Conservation (phyloP, 2,797 vertebrate species). For the Salarias fasciatus region DNA sequence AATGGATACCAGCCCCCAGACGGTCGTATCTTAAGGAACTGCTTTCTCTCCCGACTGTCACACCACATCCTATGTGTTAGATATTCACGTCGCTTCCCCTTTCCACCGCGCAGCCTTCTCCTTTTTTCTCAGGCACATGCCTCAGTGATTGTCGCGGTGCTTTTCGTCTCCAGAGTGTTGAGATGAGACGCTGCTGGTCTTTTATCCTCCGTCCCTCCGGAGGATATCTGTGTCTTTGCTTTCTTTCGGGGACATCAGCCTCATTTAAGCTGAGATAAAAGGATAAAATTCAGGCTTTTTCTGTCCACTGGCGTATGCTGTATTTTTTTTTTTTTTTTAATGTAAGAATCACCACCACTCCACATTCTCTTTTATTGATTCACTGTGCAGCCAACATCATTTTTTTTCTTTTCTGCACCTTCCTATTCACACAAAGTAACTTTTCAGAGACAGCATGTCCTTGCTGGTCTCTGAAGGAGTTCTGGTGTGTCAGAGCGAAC, state of each 20-base stretch:
- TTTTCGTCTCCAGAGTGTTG: constrained; percentile 45
- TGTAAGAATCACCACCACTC: constrained; percentile 41
- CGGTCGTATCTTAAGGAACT: constrained; percentile 29
- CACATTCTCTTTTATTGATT: constrained; percentile 9
- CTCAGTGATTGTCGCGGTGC: constrained; percentile 30
- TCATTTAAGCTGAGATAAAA: constrained; percentile 64
- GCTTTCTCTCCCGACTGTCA: constrained; percentile 62
- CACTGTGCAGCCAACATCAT: neutral
- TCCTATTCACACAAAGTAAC: constrained; percentile 24
- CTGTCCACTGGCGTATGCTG: constrained; percentile 38
- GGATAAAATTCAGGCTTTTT: constrained; percentile 57
- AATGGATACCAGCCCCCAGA: constrained; percentile 16
- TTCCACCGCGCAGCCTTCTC: constrained; percentile 36
- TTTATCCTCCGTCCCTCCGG: constrained; percentile 35
- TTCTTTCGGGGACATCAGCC: constrained; percentile 47
- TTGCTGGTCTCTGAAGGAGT: constrained; percentile 13
- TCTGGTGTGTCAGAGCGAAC: constrained; percentile 43
- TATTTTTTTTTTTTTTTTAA: constrained; percentile 47
- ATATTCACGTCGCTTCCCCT: constrained; percentile 46
- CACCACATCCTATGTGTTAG: constrained; percentile 26
- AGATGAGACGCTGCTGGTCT: constrained; percentile 58
- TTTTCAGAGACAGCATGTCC: constrained; percentile 20
- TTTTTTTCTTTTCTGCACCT: constrained; percentile 11
- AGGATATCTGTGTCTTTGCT: constrained; percentile 15
- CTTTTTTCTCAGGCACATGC: constrained; percentile 39